These are phyloP conservation scores for Myotis planiceps DNA, from an alignment of 2,797 vertebrate genomes.

Conservation along the genomic window DNA sequence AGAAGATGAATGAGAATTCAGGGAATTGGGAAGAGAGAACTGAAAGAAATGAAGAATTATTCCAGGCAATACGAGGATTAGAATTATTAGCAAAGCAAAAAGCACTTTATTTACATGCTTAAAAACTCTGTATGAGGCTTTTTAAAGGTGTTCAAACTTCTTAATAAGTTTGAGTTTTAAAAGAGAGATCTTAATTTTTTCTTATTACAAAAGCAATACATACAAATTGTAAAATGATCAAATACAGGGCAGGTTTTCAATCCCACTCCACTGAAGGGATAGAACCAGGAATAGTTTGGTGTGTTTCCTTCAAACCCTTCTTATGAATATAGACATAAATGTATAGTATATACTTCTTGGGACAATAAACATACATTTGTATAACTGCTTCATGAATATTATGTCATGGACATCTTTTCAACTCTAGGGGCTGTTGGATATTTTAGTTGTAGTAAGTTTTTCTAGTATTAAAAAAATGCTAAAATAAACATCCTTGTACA, in stretches of 20 bases:
- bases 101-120: slow-evolving; percentile 4
- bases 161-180: slow-evolving; percentile 39
- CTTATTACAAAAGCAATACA: slow-evolving; percentile 10
- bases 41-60: neutral
- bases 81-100: slow-evolving; percentile 48
- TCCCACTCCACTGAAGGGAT: neutral
- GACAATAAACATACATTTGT: neutral
- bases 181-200: slow-evolving; percentile 33
- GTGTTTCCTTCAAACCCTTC: neutral
- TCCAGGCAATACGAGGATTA: neutral
- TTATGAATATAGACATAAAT: slow-evolving; percentile 43
- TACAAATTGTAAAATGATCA: slow-evolving; percentile 44
- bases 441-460: slow-evolving; percentile 50
- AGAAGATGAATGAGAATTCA: slow-evolving; percentile 32
- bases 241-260: slow-evolving; percentile 10
- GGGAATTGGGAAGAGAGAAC: neutral
- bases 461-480: neutral
- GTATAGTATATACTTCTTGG: neutral
- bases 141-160: slow-evolving; percentile 20
- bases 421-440: neutral
- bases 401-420: slow-evolving; percentile 24
- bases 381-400: slow-evolving; percentile 22
- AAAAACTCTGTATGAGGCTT: neutral
- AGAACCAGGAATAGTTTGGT: neutral
- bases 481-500: slow-evolving; percentile 2